Evolutionary conservation across 1,140 invertebrate genomes (phyloP), one percentile per base, ranked within the genome.

Genomic region (Lepidurus couesii): DNA sequence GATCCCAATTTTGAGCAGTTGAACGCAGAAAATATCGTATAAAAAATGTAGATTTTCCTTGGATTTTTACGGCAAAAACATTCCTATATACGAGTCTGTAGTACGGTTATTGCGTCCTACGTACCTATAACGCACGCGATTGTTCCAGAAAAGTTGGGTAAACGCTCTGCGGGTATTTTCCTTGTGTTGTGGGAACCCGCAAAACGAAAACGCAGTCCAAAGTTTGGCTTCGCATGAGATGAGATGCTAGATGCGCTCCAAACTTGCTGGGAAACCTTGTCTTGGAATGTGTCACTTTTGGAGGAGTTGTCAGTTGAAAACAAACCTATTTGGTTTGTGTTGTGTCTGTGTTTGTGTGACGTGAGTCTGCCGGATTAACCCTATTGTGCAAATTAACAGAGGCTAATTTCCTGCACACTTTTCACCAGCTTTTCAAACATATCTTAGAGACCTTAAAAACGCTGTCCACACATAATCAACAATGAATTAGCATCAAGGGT

Each of bases 1-100:
- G 90, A 91, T 81, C 90, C 90, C 0, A 91, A 91, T 82, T 91
- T 91, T 78, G 44, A 73, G 65, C 53, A 75, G 16, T 45, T 75
- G 1, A 75, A 65, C 13, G 53, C 53, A 5, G 53, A 65, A 65
- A 65, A 21, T 21, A n/a, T 21, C 53, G 21, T 65, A 21, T 65
- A 21, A 65, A 34, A 34, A 34, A 21, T 8, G 0, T 9, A 7
- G 13, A 65, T n/a, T 65, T 65, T 65, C 53, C 53, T 21, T 21
- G 53, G 4, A 7, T 65, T 65, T 65, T n/a, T 21, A 21, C 53
- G 0, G 34, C 53, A n/a, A 21, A 21, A n/a, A 65, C 53, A 65
- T 65, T 65, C 53, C 53, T 65, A 21, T 21, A 65, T 65, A 9
- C 7, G 8, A 65, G 13, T 65, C 21, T 21, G 16, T 7, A 13